Evolutionary conservation across 1,140 invertebrate genomes (phyloP).

Genomic region (Ostrea edulis): DNA sequence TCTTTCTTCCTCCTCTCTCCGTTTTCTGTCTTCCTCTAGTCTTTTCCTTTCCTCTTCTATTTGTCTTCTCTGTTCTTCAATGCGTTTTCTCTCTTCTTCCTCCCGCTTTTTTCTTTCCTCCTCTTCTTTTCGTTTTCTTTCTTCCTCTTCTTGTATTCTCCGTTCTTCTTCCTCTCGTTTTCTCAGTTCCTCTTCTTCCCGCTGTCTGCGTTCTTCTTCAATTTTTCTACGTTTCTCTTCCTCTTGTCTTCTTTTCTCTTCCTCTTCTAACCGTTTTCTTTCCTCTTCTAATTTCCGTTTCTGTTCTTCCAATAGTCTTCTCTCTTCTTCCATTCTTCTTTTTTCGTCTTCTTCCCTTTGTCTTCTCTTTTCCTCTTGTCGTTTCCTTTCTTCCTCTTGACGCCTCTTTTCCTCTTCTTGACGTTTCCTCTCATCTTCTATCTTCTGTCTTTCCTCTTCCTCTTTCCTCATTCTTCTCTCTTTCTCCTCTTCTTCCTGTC

Average conservation of each 20-base stretch:
- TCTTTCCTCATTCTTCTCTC: neutral
- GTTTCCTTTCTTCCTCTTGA: neutral
- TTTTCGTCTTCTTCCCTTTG: neutral
- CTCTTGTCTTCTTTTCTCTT: neutral
- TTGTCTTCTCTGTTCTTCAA: neutral
- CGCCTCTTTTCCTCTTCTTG: neutral
- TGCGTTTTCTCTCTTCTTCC: neutral
- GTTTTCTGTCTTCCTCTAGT: neutral
- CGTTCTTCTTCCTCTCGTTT: neutral
- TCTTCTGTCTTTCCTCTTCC: neutral
- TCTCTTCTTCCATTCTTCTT: neutral
- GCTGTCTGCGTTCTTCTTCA: neutral
- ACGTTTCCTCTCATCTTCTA: neutral
- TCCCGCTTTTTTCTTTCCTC: neutral
- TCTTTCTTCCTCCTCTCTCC: neutral
- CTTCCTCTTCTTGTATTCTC: neutral
- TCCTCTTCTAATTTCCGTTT: neutral
- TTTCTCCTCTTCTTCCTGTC: neutral
- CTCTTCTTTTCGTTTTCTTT: neutral
- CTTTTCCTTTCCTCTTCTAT: neutral
- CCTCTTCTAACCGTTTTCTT: neutral
- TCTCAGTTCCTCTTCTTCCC: neutral
- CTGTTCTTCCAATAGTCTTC: neutral
- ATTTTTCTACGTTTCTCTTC: slow-evolving; percentile 8
- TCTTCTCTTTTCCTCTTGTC: neutral